Evolutionary conservation across 2,888 invertebrate genomes (phyloP).

Genomic region (Drosophila cognata): DNA sequence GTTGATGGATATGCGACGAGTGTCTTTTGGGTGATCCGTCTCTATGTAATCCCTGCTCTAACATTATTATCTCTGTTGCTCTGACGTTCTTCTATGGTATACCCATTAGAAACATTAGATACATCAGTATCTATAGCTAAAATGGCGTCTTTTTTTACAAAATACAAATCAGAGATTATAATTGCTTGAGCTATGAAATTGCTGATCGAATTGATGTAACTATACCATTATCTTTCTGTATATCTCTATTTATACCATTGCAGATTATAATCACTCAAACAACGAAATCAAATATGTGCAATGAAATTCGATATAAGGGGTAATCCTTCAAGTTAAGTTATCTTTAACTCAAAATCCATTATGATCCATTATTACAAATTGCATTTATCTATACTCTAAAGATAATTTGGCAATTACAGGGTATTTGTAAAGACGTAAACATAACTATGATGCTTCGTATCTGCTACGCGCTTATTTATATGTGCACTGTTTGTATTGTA

Average conservation of each 20-base stretch:
- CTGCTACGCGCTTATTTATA: not conserved
- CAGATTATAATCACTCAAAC: not conserved
- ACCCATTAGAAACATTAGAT: constrained; percentile 28
- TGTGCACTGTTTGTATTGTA: not conserved
- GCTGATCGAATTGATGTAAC: not conserved
- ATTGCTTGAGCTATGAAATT: not conserved
- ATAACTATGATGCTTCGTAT: not conserved
- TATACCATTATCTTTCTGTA: not conserved
- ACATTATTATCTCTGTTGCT: constrained; percentile 28
- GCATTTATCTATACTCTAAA: not conserved
- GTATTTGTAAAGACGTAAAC: constrained; percentile 1
- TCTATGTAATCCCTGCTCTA: constrained; percentile 47
- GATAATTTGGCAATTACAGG: constrained; percentile 10
- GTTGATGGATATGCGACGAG: constrained; percentile 11
- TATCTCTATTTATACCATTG: not conserved
- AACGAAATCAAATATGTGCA: not conserved
- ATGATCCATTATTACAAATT: not conserved
- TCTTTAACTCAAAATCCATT: not conserved
- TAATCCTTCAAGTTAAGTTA: not conserved
- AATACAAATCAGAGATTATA: not conserved
- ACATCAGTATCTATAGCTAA: not conserved
- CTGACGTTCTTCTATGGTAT: not conserved
- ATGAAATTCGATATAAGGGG: not conserved
- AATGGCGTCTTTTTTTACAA: not conserved
- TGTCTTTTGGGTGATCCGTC: constrained; percentile 37